Evolutionary conservation across 1,140 invertebrate genomes (phyloP), one percentile per base, ranked within the genome.

Genomic region (Pentalonia nigronervosa): DNA sequence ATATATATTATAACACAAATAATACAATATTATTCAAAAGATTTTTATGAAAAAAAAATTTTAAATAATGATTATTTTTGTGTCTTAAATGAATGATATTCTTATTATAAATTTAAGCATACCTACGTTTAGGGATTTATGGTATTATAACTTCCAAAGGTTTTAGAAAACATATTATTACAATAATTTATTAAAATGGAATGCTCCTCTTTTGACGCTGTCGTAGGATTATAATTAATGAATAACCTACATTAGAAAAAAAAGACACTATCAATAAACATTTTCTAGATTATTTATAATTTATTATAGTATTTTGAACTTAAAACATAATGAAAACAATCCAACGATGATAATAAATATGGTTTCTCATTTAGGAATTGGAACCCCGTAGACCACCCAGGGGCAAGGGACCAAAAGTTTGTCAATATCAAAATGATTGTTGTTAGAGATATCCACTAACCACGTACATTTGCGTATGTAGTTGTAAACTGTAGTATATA

Each of bases 381-480:
- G 17, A 93, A n/a, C 91, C 34, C 45, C 45, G 4, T 47, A 30
- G 91, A 84, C 76, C 47, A 14, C 67, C 76, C 47, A 2, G n/a
- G 67, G 76, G 41, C 30, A 36, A 48, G 30, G 30, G 47, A 53
- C 81, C 76, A 30, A 93, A 93, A 84, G 91, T 93, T 93, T 56
- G 91, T 84, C 91, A 53, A 93, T 93, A 93, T 83, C n/a, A 20
- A 91, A 81, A 93, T 36, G 91, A 93, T 93, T 20, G 76, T 48
- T 41, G n/a, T 50, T 30, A 36, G 47, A 93, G 91, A 93, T 93
- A 93, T 7, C 34, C 48, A 53, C 91, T n/a, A 48, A 83, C 88
- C 36, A 47, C 34, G 23, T 60, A 41, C 56, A 60, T 60, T 60
- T 25, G 6, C 25, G n/a, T 41, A 41, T 41, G 41, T 41, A 41